Evolutionary conservation across 2,113 vertebrate genomes (phyloP).

Genomic region (Tricholaema leucomelas): DNA sequence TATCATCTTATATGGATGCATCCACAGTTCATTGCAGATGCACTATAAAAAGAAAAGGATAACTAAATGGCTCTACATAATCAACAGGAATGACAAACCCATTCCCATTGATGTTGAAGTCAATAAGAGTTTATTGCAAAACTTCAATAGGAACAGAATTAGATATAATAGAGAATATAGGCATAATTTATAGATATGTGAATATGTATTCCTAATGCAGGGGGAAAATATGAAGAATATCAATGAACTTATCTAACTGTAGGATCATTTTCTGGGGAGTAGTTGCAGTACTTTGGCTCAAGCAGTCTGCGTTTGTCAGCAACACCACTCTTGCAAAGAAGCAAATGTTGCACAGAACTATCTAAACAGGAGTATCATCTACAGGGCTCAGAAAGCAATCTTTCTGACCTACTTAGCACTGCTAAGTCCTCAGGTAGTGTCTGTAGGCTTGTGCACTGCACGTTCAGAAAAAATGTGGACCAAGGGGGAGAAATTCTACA

Average conservation of each 20-base stretch:
- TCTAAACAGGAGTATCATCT: constrained; percentile 70
- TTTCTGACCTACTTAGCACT: constrained; percentile 46
- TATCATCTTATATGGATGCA: neutral
- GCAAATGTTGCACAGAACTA: constrained; percentile 7
- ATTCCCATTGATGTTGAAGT: neutral
- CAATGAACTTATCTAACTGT: neutral
- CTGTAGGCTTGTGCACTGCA: neutral
- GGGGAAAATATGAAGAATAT: neutral
- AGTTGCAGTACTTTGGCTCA: neutral
- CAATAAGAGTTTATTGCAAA: constrained; percentile 23
- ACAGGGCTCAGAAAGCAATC: constrained; percentile 55
- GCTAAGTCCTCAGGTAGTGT: neutral
- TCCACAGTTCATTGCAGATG: neutral
- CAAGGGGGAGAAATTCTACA: neutral
- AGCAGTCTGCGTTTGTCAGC: neutral
- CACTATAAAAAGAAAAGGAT: constrained; percentile 28
- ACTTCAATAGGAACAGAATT: neutral
- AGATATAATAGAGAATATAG: neutral
- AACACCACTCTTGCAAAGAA: neutral
- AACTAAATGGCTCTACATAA: neutral
- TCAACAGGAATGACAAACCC: neutral
- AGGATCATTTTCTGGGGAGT: neutral
- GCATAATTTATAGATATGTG: neutral
- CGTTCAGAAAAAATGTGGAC: neutral
- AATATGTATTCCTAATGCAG: neutral